A percentile compares a stretch with the other conserved stretches of the same genome.
Conservation (phyloP, 2,797 vertebrate genomes). For the Holocentrus rufus region DNA sequence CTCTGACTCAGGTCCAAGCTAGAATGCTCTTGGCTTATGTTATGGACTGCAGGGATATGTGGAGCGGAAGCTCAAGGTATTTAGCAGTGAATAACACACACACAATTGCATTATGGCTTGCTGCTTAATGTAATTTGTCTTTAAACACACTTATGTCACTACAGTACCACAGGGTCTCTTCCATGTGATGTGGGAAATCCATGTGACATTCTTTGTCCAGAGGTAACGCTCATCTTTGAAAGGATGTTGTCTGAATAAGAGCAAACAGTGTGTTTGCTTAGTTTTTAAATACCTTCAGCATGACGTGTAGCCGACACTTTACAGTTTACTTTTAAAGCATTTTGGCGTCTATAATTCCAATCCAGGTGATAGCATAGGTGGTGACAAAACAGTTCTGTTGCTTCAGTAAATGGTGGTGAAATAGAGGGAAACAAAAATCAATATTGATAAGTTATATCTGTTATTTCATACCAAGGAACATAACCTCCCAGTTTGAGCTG, state of each 20-base stretch:
- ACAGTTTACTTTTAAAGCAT: neutral
- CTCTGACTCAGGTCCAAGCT: constrained; percentile 50
- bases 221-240: constrained; percentile 8
- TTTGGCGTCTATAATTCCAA: neutral
- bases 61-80: constrained; percentile 28
- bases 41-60: constrained; percentile 32
- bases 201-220: constrained; percentile 12
- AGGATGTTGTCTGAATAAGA: neutral
- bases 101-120: neutral
- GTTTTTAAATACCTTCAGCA: neutral
- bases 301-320: neutral
- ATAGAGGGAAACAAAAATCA: neutral
- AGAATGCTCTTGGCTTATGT: constrained; percentile 61
- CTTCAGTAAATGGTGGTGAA: neutral
- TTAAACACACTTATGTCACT: constrained; percentile 7
- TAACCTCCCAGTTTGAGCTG: neutral
- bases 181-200: constrained; percentile 29
- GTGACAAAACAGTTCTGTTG: neutral
- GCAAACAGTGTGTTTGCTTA: constrained; percentile 6
- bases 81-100: constrained; percentile 39
- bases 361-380: neutral
- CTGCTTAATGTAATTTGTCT: constrained; percentile 37
- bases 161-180: constrained; percentile 13
- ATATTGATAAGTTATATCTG: too few relatives aligned
- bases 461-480: neutral